These are phyloP conservation scores for Pseudochaenichthys georgianus DNA, from an alignment of 2,797 vertebrate genomes.

Conservation along the genomic window DNA sequence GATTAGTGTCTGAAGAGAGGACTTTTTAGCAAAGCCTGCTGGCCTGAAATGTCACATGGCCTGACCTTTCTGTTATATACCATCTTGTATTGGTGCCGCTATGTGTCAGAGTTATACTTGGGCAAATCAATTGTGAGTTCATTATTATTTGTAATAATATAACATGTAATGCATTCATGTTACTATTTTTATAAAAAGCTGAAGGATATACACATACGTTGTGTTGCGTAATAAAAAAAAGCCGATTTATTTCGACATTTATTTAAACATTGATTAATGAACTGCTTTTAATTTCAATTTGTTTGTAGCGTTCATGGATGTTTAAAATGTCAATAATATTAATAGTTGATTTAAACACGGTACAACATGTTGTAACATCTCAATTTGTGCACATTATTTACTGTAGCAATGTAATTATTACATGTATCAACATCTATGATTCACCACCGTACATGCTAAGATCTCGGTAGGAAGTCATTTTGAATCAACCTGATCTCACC, in stretches of 20 bases:
- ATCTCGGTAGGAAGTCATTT: not conserved
- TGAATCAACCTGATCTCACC: no score
- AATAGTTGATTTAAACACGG: not conserved
- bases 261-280: not conserved
- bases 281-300: not conserved
- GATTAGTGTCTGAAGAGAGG: conserved; percentile 58
- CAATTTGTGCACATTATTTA: not conserved
- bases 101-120: conserved; percentile 13
- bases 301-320: not conserved
- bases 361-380: not conserved
- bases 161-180: not conserved
- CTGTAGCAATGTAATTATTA: not conserved
- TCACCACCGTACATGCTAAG: not conserved
- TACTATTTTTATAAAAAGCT: not conserved
- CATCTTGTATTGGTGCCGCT: conserved; percentile 25
- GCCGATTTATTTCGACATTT: not conserved
- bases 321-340: not conserved
- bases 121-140: not conserved
- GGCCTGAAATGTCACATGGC: conserved; percentile 44
- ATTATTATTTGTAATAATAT: not conserved
- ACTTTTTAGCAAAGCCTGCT: conserved; percentile 49
- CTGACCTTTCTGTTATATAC: conserved; percentile 23
- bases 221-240: not conserved
- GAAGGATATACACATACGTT: not conserved
- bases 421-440: not conserved